A percentile compares a stretch with the other conserved stretches of the same genome.
Evolutionary conservation across 2,888 invertebrate genomes (phyloP).

Genomic region (Schizotus pectinicornis): DNA sequence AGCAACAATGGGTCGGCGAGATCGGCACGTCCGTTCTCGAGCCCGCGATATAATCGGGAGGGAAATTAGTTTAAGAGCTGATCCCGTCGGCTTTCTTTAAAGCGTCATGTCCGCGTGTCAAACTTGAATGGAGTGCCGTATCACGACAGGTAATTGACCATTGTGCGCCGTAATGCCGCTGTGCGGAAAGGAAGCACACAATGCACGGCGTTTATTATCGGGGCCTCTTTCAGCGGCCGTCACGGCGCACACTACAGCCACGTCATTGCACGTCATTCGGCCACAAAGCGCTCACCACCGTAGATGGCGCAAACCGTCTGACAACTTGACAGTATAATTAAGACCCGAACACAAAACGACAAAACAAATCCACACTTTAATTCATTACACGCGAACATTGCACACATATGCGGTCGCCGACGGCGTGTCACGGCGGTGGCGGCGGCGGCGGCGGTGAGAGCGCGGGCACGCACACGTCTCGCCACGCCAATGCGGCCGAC

Average conservation of each 20-base stretch:
- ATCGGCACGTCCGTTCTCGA: slow-evolving; percentile 28
- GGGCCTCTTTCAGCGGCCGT: slow-evolving; percentile 52
- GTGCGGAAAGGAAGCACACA: slow-evolving; percentile 53
- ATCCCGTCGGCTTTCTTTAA: slow-evolving; percentile 37
- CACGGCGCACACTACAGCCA: slow-evolving; percentile 49
- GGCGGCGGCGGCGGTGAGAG: too few species aligned
- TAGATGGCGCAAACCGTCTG: slow-evolving; percentile 51
- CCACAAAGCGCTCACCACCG: slow-evolving; percentile 42
- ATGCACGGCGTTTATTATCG: slow-evolving; percentile 54
- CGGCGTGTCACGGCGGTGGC: too few species aligned
- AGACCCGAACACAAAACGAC: slow-evolving; percentile 50
- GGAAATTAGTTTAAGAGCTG: slow-evolving; percentile 36
- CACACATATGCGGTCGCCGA: slow-evolving; percentile 15
- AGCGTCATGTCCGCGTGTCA: slow-evolving; percentile 36
- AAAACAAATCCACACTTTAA: slow-evolving; percentile 46
- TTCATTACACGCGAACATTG: slow-evolving; percentile 24
- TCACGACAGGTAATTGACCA: slow-evolving; percentile 57
- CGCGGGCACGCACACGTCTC: too few species aligned
- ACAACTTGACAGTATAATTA: slow-evolving; percentile 57
- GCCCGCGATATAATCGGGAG: slow-evolving; percentile 30
- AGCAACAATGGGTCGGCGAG: slow-evolving; percentile 26
- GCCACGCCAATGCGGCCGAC: too few species aligned
- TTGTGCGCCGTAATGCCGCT: slow-evolving; percentile 51
- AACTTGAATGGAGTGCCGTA: slow-evolving; percentile 41
- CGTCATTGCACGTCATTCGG: slow-evolving; percentile 52